A percentile compares a stretch with the other conserved stretches of the same genome.
Evolutionary conservation across 2,888 invertebrate genomes (phyloP).

Genomic region (Pyrgus malvae): DNA sequence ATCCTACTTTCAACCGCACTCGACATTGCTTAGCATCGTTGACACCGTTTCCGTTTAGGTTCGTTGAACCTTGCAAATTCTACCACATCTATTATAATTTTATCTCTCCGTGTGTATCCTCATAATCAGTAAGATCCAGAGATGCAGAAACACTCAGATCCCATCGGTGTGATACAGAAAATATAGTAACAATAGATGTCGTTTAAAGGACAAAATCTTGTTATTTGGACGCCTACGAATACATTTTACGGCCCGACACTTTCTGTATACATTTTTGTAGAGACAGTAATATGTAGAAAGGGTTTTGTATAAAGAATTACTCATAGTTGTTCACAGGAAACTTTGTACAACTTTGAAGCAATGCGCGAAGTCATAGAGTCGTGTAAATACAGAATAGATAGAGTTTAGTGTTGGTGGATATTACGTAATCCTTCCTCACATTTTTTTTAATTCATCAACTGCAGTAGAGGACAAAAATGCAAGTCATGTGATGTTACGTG

Average conservation of each 20-base stretch:
- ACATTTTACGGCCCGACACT: conserved; percentile 53
- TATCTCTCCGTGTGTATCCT: conserved; percentile 26
- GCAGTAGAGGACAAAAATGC: too few species aligned
- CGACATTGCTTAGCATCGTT: too few species aligned
- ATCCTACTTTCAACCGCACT: too few species aligned
- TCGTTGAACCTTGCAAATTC: too few species aligned
- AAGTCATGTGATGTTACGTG: too few species aligned
- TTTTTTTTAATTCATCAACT: too few species aligned
- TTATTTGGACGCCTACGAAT: conserved; percentile 70
- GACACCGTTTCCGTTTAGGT: too few species aligned
- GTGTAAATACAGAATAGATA: not conserved
- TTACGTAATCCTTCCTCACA: too few species aligned
- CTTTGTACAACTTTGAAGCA: conserved; percentile 1
- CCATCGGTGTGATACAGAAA: conserved; percentile 51
- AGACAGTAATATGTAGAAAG: conserved; percentile 28
- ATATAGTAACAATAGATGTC: conserved; percentile 74
- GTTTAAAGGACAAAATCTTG: conserved; percentile 77
- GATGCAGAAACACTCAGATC: conserved; percentile 67
- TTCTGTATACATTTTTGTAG: conserved; percentile 31
- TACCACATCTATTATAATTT: too few species aligned
- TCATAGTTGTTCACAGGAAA: not conserved
- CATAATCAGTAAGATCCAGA: conserved; percentile 35
- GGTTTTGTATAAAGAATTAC: conserved; percentile 6
- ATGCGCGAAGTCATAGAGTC: not conserved
- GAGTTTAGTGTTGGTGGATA: too few species aligned